Conservation (phyloP, 2,888 invertebrate genomes). For the Dioctria linearis region DNA sequence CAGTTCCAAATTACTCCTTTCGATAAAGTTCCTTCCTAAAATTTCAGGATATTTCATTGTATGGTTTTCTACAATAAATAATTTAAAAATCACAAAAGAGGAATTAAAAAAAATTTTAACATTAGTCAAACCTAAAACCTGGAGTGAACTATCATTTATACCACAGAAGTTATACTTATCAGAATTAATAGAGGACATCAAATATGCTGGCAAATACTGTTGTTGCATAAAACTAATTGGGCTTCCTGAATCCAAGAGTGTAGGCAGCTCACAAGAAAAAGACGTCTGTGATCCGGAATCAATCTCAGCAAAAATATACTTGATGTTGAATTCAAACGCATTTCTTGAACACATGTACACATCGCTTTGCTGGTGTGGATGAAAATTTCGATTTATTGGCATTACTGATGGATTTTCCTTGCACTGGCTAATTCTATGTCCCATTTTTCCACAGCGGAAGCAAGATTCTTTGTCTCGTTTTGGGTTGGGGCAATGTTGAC, state of each 20-base stretch:
- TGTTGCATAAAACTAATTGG: conserved; percentile 10
- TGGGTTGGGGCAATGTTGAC: neutral
- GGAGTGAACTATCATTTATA: neutral
- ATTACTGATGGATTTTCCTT: conserved; percentile 3
- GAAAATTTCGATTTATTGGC: no score
- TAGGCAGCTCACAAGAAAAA: neutral
- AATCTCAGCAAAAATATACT: neutral
- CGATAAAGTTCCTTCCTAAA: conserved; percentile 11
- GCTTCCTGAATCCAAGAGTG: conserved; percentile 20
- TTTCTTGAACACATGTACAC: neutral
- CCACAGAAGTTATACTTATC: conserved; percentile 2
- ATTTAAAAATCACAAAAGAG: neutral
- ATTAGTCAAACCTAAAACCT: neutral
- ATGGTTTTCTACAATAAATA: neutral
- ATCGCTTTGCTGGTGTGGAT: no score
- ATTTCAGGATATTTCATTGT: conserved; percentile 12
- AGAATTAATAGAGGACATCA: neutral
- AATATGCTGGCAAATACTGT: conserved; percentile 2
- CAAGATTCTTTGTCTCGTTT: neutral
- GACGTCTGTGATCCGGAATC: neutral
- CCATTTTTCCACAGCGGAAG: conserved; percentile 5
- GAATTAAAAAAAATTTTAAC: neutral
- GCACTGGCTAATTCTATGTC: neutral
- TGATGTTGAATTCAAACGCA: conserved; percentile 4
- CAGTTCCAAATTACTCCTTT: neutral